Conservation (phyloP, 2,888 invertebrate species). For the Ophion slaviceki region DNA sequence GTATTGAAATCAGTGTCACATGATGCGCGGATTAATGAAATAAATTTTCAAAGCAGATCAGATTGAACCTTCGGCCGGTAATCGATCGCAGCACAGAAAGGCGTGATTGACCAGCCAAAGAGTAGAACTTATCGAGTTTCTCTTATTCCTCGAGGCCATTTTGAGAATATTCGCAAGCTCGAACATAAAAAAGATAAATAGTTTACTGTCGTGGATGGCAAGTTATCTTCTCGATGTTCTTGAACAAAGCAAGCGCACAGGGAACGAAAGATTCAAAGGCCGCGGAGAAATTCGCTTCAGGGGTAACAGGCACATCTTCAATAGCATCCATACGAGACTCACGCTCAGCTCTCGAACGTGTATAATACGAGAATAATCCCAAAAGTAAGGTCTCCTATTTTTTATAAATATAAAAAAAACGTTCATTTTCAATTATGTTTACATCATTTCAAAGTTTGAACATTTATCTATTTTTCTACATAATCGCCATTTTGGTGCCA, state of each 20-base stretch:
- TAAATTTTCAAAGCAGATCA: background rate
- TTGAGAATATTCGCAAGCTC: background rate
- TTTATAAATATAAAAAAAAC: too few relatives aligned
- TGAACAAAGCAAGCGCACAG: background rate
- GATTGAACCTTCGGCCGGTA: background rate
- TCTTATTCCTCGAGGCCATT: background rate
- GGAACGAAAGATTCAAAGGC: constrained; percentile 14
- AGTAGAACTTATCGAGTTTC: background rate
- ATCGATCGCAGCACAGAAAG: background rate
- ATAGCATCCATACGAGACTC: background rate
- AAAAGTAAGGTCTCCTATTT: background rate
- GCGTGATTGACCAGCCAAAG: background rate
- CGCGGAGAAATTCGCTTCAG: background rate
- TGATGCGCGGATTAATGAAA: background rate
- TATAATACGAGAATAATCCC: background rate
- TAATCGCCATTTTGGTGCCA: too few relatives aligned
- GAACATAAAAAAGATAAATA: background rate
- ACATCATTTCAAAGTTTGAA: too few relatives aligned
- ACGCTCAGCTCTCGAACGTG: background rate
- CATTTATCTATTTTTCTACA: too few relatives aligned
- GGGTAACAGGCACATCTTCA: background rate
- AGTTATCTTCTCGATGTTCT: background rate
- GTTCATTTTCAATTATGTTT: too few relatives aligned
- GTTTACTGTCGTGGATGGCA: background rate
- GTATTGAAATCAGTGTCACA: background rate